Evolutionary conservation across 2,113 vertebrate species (phyloP).

Genomic region (Psilopogon haemacephalus): DNA sequence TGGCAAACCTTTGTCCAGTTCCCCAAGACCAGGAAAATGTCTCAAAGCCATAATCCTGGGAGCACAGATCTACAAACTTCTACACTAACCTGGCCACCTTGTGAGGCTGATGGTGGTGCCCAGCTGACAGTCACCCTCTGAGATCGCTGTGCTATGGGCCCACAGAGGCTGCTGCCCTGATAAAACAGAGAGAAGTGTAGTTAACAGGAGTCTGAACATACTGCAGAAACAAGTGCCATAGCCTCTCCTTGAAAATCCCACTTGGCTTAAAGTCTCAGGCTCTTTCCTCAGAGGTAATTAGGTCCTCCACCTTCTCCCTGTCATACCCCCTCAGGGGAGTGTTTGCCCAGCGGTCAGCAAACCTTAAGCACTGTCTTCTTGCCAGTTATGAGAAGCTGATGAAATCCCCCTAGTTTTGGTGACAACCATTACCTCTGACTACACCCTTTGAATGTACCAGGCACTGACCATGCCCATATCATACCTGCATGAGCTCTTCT

Average conservation of each 20-base stretch:
- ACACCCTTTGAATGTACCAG: not conserved
- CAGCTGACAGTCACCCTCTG: not conserved
- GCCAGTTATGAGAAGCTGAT: not conserved
- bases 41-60: not conserved
- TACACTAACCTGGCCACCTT: not conserved
- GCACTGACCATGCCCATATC: not conserved
- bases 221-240: fast-evolving
- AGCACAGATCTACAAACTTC: not conserved
- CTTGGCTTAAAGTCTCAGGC: not conserved
- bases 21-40: not conserved
- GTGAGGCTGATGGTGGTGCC: not conserved
- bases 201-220: not conserved
- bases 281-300: not conserved
- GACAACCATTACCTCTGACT: not conserved
- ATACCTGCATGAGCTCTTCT: not conserved
- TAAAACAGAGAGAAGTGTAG: not conserved
- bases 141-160: not conserved
- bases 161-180: not conserved
- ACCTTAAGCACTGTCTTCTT: not conserved
- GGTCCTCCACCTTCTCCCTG: not conserved
- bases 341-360: not conserved
- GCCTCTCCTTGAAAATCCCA: not conserved
- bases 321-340: not conserved
- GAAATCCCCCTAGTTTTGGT: not conserved
- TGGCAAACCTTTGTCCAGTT: not conserved